Base-by-base conservation (phyloP, 2,888 invertebrate species). In the Aethes cnicana region DNA sequence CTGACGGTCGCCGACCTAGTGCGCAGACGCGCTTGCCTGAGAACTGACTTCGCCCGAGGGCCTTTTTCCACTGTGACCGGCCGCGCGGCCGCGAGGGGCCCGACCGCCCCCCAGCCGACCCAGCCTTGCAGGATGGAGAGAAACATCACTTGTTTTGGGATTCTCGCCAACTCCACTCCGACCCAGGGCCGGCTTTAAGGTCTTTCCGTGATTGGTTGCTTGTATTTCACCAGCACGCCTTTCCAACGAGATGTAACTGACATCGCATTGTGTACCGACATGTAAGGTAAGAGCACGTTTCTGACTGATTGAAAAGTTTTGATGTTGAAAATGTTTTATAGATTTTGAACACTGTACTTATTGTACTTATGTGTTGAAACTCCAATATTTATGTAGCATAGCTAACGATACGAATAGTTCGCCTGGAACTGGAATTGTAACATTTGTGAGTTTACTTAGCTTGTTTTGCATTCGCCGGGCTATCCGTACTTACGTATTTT, bases 1-100 rank as follows among this genome's bases (percentile, higher is more conserved):
- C 81, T 92, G 93, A 92, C 92, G 90, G 64, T 69, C 86, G 54
- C 66, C 70, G 57, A 81, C 81, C 12, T 86, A 86, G 79, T 68
- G 75, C 70, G 74, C 47, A 56, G 72, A 56, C 52, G 69, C 75
- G 64, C 68, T 62, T 57, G 63, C 64, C 50, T 82, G 80, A 54
- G 30, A 78, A 64, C 59, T 47, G 36, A 37, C 49, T 58, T 55
- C 37, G 37, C 30, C 42, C 47, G 30, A 47, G 44, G 37, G 54
- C 43, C 47, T 39, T 50, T 55, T 44, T 50, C 35, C 54, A 54
- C 60, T 35, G 18, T 23, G 16, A n/a, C 47, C 55, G 56, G 53
- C 55, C 56, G 18, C 36, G 59, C 59, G 58, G 61, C 62, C 59
- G 56, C 62, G 54, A 52, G 50, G 37, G 50, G 44, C 14, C 46